Conservation (phyloP, 2,888 invertebrate genomes). For the Chrysotoxum bicinctum region DNA sequence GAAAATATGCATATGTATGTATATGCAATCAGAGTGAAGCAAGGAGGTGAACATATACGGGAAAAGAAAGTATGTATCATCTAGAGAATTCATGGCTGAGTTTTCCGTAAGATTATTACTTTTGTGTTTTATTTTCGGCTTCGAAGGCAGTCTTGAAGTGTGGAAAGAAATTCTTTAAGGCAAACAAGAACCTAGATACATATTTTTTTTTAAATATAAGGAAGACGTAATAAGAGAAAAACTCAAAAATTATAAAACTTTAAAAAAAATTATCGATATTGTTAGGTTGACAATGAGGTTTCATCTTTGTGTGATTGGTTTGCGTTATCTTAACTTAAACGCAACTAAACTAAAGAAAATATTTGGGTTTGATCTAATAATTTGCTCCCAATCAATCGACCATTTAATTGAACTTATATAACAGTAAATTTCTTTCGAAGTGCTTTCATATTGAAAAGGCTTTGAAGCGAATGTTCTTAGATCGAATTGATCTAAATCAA, state of each 20-base stretch:
- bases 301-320: no score
- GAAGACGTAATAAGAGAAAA: not conserved
- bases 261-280: no score
- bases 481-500: no score
- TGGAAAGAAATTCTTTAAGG: not conserved
- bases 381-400: no score
- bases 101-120: conserved; percentile 9
- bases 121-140: conserved; percentile 29
- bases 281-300: no score
- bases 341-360: no score
- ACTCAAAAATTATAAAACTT: not conserved
- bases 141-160: conserved; percentile 30
- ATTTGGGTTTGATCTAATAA: no score
- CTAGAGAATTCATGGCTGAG: conserved; percentile 39
- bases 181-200: not conserved
- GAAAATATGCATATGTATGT: not conserved
- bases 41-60: not conserved
- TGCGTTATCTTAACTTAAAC: no score
- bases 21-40: conserved; percentile 19
- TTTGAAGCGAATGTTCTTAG: no score
- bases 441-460: no score
- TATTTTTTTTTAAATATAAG: not conserved
- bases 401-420: no score
- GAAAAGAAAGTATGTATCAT: not conserved
- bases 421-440: no score